These are phyloP conservation scores for Hyposoter didymator DNA, from an alignment of 2,888 invertebrate genomes.

Conservation along the genomic window DNA sequence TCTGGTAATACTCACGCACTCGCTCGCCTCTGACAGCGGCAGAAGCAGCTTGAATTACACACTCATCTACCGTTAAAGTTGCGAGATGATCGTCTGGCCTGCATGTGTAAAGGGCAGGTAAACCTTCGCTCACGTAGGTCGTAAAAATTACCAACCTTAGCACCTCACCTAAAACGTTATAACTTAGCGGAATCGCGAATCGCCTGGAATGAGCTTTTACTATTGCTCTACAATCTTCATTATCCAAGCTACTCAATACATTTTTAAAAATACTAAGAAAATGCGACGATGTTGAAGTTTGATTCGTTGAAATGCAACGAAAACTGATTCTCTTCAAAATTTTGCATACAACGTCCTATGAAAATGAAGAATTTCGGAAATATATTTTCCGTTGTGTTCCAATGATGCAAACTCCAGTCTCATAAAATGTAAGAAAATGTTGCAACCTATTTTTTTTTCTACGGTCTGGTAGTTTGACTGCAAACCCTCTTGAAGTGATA, in stretches of 20 bases:
- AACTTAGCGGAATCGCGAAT: not conserved
- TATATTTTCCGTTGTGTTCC: too few species aligned
- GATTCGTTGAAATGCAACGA: too few species aligned
- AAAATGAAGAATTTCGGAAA: too few species aligned
- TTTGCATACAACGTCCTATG: too few species aligned
- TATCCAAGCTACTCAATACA: not conserved
- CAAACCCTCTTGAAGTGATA: too few species aligned
- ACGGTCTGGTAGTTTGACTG: too few species aligned
- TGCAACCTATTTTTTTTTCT: too few species aligned
- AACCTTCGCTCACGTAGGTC: conserved; percentile 30
- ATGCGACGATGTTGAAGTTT: not conserved
- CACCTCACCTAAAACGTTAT: conserved; percentile 27
- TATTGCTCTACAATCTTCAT: not conserved
- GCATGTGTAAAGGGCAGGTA: conserved; percentile 15
- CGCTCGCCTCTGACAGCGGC: conserved; percentile 13
- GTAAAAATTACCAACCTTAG: conserved; percentile 39
- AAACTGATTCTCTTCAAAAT: too few species aligned
- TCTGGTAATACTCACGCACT: conserved; percentile 32
- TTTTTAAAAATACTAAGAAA: not conserved
- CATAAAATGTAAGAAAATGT: too few species aligned
- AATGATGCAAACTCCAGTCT: too few species aligned
- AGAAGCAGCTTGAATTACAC: conserved; percentile 50
- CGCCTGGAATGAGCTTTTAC: not conserved
- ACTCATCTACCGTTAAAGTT: conserved; percentile 51
- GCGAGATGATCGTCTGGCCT: conserved; percentile 6